Conservation (phyloP, 1,140 invertebrate genomes). For the Octopus bimaculoides region DNA sequence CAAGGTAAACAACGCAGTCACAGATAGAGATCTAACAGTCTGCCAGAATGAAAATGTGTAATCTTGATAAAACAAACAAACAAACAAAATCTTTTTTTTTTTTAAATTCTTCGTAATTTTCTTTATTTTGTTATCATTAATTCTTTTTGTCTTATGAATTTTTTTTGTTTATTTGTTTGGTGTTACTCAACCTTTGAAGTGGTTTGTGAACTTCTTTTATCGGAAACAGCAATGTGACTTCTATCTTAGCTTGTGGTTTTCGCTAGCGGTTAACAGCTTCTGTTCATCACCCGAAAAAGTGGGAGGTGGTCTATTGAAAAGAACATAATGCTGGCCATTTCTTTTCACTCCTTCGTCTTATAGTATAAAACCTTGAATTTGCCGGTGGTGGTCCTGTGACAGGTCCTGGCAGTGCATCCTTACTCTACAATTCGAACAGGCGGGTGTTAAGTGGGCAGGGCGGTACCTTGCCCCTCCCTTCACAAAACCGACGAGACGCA, state of each 20-base stretch:
- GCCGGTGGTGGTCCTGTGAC: not conserved
- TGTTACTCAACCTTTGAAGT: too few relatives aligned
- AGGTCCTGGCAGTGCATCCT: not conserved
- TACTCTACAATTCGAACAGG: not conserved
- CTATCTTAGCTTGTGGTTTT: constrained; percentile 6
- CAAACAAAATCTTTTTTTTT: not conserved
- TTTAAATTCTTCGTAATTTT: not conserved
- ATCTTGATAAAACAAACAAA: not conserved
- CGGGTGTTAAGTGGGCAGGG: too few relatives aligned
- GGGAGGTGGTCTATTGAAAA: not conserved
- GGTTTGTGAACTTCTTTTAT: not conserved
- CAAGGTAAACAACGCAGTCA: not conserved
- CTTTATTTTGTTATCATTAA: too few relatives aligned
- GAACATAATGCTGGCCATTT: constrained; percentile 10
- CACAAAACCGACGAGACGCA: too few relatives aligned
- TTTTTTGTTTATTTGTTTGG: too few relatives aligned
- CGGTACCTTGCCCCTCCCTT: too few relatives aligned
- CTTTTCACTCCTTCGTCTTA: not conserved
- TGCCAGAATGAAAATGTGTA: not conserved
- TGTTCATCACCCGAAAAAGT: not conserved
- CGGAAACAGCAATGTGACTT: not conserved
- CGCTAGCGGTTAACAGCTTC: not conserved
- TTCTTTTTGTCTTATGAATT: too few relatives aligned
- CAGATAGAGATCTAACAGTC: not conserved
- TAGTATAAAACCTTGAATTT: not conserved